A percentile compares a stretch with the other conserved stretches of the same genome.
Conservation (phyloP, 2,888 invertebrate species). For the Fissipunctia ypsillon region DNA sequence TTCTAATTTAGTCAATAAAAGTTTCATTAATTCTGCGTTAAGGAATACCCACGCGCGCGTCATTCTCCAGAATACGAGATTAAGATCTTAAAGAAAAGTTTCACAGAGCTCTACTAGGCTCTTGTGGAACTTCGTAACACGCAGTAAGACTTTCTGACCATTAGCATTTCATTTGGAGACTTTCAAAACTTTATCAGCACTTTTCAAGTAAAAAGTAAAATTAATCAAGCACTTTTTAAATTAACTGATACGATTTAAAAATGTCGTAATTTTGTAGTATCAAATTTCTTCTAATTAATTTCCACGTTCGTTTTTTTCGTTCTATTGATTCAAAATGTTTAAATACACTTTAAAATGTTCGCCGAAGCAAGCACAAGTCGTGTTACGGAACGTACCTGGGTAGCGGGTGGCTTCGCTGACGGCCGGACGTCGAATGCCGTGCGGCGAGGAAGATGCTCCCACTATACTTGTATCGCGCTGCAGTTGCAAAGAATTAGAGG, state of each 20-base stretch:
- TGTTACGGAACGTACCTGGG: slow-evolving; percentile 65
- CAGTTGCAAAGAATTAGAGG: slow-evolving; percentile 78
- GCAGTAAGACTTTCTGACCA: not conserved
- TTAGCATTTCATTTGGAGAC: slow-evolving; percentile 1
- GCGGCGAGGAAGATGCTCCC: slow-evolving; percentile 50
- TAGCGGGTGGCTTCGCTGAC: slow-evolving; percentile 76
- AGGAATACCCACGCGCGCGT: not conserved
- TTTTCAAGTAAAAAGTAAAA: slow-evolving; percentile 21
- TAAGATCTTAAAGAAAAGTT: slow-evolving; percentile 42
- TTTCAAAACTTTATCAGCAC: slow-evolving; percentile 42
- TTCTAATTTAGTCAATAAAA: not conserved
- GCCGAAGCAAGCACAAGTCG: slow-evolving; percentile 52
- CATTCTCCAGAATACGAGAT: slow-evolving; percentile 11
- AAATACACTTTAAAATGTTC: slow-evolving; percentile 54
- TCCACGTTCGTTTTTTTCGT: not conserved
- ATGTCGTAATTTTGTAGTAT: not conserved
- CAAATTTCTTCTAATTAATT: not conserved
- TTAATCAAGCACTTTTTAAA: slow-evolving; percentile 42
- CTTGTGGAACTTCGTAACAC: slow-evolving; percentile 31
- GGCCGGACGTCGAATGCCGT: slow-evolving; percentile 75
- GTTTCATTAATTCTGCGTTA: not conserved
- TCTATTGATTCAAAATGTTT: slow-evolving; percentile 1
- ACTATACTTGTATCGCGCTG: slow-evolving; percentile 71
- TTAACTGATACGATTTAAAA: not conserved
- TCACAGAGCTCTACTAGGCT: not conserved